Conservation (phyloP, 2,888 invertebrate genomes). For the Catocala sponsa region DNA sequence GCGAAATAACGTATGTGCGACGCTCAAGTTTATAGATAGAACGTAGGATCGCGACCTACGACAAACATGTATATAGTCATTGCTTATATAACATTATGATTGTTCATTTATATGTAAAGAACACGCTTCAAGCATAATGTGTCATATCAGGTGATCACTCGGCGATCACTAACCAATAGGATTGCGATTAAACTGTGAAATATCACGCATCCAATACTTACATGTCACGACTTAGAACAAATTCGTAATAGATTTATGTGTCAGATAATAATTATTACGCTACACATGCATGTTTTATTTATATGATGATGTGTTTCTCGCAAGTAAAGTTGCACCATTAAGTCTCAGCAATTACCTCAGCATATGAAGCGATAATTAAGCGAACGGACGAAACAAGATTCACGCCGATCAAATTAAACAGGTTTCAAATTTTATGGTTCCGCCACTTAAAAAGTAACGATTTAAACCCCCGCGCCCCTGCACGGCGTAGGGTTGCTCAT, state of each 20-base stretch:
- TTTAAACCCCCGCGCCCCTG: conserved; percentile 33
- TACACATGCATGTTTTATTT: background rate
- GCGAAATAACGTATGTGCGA: background rate
- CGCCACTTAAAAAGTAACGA: conserved; percentile 44
- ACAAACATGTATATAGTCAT: conserved; percentile 10
- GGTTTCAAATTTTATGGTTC: conserved; percentile 42
- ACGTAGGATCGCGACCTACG: conserved; percentile 15
- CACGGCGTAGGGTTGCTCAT: conserved; percentile 58
- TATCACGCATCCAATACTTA: background rate
- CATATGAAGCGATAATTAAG: conserved; percentile 9
- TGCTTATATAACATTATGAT: conserved; percentile 3
- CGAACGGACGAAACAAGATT: conserved; percentile 23
- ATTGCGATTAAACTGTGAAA: background rate
- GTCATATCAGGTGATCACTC: conserved; percentile 3
- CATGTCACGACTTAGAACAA: conserved; percentile 9
- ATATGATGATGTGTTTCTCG: conserved; percentile 5
- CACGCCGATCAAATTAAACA: conserved; percentile 31
- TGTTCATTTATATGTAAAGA: background rate
- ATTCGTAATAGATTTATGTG: conserved; percentile 25
- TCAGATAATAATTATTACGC: conserved; percentile 16
- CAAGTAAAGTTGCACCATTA: conserved; percentile 19
- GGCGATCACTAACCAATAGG: background rate
- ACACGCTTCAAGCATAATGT: background rate
- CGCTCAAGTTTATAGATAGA: conserved; percentile 1
- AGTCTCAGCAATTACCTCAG: conserved; percentile 16